A percentile compares a stretch with the other conserved stretches of the same genome.
These are phyloP conservation scores for Alviniconcha marisindica DNA, from an alignment of 1,140 invertebrate species.

Conservation along the genomic window DNA sequence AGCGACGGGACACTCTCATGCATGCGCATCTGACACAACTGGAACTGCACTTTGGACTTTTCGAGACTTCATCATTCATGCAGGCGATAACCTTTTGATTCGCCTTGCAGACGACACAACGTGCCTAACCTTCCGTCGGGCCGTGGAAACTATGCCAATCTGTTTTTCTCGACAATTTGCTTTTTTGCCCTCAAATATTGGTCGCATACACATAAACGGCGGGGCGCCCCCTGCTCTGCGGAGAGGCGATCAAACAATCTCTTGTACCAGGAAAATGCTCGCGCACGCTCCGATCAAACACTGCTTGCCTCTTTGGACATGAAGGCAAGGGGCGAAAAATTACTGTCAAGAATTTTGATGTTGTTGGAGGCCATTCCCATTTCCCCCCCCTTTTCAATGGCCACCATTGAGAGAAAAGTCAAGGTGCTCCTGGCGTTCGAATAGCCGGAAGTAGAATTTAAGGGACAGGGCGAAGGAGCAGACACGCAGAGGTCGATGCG, in stretches of 20 bases:
- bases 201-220: slow-evolving; percentile 14
- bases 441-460: neutral
- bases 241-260: slow-evolving; percentile 19
- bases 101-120: neutral
- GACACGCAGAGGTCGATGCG: too few relatives aligned
- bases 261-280: neutral
- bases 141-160: slow-evolving; percentile 34
- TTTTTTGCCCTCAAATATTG: slow-evolving; percentile 25
- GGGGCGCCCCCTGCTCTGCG: too few relatives aligned
- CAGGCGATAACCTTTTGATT: neutral
- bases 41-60: neutral
- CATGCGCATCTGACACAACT: neutral
- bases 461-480: neutral
- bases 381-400: neutral
- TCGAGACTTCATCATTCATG: neutral
- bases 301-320: neutral
- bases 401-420: neutral
- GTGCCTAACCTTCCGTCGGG: slow-evolving; percentile 19
- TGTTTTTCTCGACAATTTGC: slow-evolving; percentile 28
- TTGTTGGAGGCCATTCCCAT: neutral
- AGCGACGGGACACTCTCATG: too few relatives aligned
- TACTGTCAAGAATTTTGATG: neutral
- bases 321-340: neutral
- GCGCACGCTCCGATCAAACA: slow-evolving; percentile 22
- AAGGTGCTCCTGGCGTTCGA: neutral